Base-by-base conservation (phyloP, 2,888 invertebrate species). In the Epistrophella euchroma region DNA sequence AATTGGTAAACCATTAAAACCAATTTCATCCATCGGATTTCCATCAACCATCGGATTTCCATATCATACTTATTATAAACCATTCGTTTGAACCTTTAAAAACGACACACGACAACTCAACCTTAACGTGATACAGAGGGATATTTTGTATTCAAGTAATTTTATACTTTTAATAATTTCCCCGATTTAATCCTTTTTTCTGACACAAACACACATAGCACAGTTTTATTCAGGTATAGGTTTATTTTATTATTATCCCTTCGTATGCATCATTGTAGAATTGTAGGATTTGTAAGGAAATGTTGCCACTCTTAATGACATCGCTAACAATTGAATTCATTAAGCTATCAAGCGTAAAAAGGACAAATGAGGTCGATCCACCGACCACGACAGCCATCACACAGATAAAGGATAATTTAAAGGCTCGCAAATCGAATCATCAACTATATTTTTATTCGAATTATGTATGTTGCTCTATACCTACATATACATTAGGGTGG, bases 251-350 rank as follows among this genome's bases (percentile, higher is more conserved):
- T 66, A 28, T 70, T 19, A 70, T 47, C 52, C 66, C n/a, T n/a
- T 73, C 43, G 2, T 60, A 17, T 9, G 9, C 43, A 5, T 71
- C 7, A 7, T 9, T n/a, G 10, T 50, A 25, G n/a, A 19, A 5
- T 50, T 28, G n/a, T 50, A 19, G n/a, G 1, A 37, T 68, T 22
- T 15, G 15, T n/a, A 37, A 22, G 22, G 37, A 56, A 71, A 43
- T 75, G 84, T 76, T 45, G 52, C 75, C 64, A 60, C 60, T 84
- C 79, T 74, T 72, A 84, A 85, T 68, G 80, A 25, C 58, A 72
- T 76, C 55, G 76, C 75, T 60, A 80, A 85, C 80, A 85, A 80
- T 80, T 76, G 68, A 85, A 80, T 85, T 85, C 75, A 80, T 85
- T 85, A 85, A 80, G 32, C 72, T 40, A 72, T 72, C 80, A 68